Base-by-base conservation (phyloP, 2,797 vertebrate genomes). In the Meda fulgida region DNA sequence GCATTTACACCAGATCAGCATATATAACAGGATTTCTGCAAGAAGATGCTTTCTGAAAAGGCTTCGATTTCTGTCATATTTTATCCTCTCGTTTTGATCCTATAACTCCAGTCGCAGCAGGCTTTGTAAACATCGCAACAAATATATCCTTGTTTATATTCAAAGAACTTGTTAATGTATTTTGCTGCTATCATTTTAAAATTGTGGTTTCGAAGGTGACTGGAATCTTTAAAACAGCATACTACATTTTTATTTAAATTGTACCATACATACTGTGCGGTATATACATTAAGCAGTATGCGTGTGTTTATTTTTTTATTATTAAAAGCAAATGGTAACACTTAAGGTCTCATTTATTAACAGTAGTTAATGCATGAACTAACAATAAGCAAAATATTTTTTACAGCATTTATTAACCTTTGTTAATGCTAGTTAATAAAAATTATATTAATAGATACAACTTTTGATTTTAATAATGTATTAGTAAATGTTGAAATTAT, bases 21-120 rank as follows among this genome's bases (percentile, higher is more conserved):
- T 34, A 43, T 63, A 63, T 82, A 81, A 46, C 76, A 60, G 76
- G 48, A 69, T 80, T 71, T 70, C n/a, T 40, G 51, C 23, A 26
- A 18, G 53, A 36, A 29, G n/a, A 70, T 11, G 16, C 51, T 46
- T 60, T 53, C 31, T 36, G 65, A 38, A 69, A 38, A 70, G n/a
- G 79, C 31, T 38, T 40, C 1, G 34, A 55, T 53, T 53, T 19
- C 21, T 69, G 38, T 67, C 23, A 69, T 16, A 14, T 80, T 80
- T 80, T 7, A 48, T 67, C 60, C 11, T 66, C 40, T n/a, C 4
- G 11, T 36, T 66, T 66, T 66, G 6, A 80, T 80, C n/a, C 31
- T 6, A 36, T 60, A 78, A 78, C 53, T 19, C 34, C 53, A 60
- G 36, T 26, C 2, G 1, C 53, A 29, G 16, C 21, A 16, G 34